These are phyloP conservation scores for Triplophysa bombifrons DNA, from an alignment of 2,797 vertebrate species.

Conservation along the genomic window DNA sequence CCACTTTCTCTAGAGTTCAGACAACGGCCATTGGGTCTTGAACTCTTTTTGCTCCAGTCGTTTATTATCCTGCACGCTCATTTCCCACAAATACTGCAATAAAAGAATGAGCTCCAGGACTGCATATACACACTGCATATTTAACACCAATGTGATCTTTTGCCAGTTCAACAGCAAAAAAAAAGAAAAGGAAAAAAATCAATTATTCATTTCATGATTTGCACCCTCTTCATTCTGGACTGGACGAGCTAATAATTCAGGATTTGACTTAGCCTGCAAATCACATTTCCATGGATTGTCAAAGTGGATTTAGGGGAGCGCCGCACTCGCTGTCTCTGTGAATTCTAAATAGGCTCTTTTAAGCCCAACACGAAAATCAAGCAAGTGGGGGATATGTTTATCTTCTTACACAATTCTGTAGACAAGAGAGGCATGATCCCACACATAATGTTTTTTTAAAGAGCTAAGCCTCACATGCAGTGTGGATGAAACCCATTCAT, in stretches of 20 bases:
- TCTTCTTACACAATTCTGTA: conserved; percentile 34
- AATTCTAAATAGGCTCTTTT: conserved; percentile 43
- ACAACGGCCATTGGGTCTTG: conserved; percentile 17
- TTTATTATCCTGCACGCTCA: conserved; percentile 5
- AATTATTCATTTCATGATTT: conserved; percentile 46
- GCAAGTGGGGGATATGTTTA: conserved; percentile 37
- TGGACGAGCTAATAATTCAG: conserved; percentile 41
- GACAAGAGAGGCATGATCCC: conserved; percentile 31
- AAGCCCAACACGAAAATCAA: conserved; percentile 38
- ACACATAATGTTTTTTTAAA: conserved; percentile 29
- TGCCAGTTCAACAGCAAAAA: conserved; percentile 5
- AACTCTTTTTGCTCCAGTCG: conserved; percentile 10
- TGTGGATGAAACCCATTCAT: background rate
- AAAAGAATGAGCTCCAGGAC: background rate
- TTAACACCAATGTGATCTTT: conserved; percentile 15
- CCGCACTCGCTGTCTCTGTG: conserved; percentile 35
- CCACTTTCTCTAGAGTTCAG: conserved; percentile 40
- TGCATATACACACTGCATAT: background rate
- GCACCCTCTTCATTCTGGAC: conserved; percentile 36
- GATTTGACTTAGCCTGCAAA: conserved; percentile 52
- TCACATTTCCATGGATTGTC: conserved; percentile 54
- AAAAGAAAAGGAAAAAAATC: conserved; percentile 20
- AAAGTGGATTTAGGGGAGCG: conserved; percentile 50
- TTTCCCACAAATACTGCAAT: conserved; percentile 1
- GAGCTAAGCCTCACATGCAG: conserved; percentile 12